Conservation (phyloP, 30 jellyfish, hydroid and myxozoan genomes). For the Hydractinia echinata region DNA sequence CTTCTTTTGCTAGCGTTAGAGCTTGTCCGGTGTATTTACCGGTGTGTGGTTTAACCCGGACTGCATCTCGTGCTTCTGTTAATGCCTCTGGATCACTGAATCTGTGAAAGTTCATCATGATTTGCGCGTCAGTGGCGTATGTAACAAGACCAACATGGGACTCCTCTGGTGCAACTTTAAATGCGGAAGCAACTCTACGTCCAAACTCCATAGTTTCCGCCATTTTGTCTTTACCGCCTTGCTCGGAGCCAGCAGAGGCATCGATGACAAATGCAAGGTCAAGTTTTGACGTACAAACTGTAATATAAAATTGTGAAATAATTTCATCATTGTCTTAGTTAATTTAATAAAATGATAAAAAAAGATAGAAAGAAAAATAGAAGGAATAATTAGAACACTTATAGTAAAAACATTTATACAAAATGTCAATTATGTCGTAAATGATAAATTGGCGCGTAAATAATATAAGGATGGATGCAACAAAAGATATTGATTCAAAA, state of each 20-base stretch:
- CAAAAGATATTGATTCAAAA: not conserved
- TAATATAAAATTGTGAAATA: conserved; percentile 11
- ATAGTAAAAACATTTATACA: too few species aligned
- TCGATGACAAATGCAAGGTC: conserved; percentile 96
- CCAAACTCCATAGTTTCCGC: conserved; percentile 95
- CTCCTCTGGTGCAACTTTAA: conserved; percentile 83
- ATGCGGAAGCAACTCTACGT: conserved; percentile 93
- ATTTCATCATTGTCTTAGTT: not conserved
- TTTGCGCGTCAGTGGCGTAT: conserved; percentile 94
- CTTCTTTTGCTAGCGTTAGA: conserved; percentile 74
- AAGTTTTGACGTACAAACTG: conserved; percentile 84
- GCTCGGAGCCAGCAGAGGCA: conserved; percentile 99
- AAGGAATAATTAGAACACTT: not conserved
- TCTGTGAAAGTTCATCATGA: conserved; percentile 85
- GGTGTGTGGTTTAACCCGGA: conserved; percentile 89
- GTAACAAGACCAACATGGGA: conserved; percentile 85
- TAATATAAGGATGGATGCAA: not conserved
- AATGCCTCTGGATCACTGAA: conserved; percentile 80
- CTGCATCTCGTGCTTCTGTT: conserved; percentile 89
- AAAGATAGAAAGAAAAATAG: not conserved
- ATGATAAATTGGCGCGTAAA: not conserved
- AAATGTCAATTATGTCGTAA: not conserved
- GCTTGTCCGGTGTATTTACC: conserved; percentile 96
- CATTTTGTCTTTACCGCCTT: conserved; percentile 96
- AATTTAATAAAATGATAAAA: not conserved